phyloP scores from a whole-genome alignment of 2,797 vertebrate species.

The Phrynocephalus guinanensis region DNA sequence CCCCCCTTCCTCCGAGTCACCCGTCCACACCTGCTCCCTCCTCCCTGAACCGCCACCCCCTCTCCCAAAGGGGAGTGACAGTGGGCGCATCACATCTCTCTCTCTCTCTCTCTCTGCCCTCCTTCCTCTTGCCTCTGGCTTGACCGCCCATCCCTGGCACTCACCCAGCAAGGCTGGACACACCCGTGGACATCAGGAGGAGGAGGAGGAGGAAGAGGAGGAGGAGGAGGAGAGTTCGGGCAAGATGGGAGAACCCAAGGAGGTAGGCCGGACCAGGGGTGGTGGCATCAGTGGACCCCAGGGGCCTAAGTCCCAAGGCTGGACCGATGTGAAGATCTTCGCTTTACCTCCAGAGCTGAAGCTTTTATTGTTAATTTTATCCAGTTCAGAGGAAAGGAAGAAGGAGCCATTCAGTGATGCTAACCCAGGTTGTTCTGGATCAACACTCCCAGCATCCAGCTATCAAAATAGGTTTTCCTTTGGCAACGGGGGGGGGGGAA shows the following conservation, averaged over 20 bases:
- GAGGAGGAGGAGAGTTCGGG: neutral
- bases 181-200: neutral
- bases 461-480: neutral
- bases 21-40: constrained; percentile 29
- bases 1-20: constrained; percentile 52
- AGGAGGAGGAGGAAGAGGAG: no score
- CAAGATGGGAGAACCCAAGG: neutral
- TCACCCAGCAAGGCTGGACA: neutral
- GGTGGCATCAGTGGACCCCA: no score
- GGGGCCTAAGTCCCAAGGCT: no score
- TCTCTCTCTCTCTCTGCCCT: neutral
- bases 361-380: no score
- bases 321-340: neutral
- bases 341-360: no score
- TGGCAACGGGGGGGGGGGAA: neutral
- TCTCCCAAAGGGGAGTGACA: neutral
- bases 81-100: neutral
- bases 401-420: neutral
- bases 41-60: neutral
- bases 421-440: no score
- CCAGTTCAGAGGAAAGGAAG: no score
- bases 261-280: neutral
- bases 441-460: neutral
- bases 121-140: neutral
- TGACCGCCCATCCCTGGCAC: neutral